These are phyloP conservation scores for Calyptommatus sinebrachiatus DNA, from an alignment of 2,113 vertebrate species.

Conservation along the genomic window DNA sequence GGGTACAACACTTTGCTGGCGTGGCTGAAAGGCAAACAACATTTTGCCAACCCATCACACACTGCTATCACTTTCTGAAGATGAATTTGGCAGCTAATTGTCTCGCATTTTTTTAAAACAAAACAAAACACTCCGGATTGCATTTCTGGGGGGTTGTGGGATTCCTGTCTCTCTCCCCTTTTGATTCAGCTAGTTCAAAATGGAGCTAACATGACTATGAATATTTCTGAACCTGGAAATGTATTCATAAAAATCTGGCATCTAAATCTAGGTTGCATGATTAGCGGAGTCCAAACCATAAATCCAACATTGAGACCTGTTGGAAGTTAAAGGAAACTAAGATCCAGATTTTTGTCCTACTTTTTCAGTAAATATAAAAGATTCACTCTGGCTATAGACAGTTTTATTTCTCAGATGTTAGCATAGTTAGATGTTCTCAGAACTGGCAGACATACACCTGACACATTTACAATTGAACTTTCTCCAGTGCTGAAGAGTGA, in stretches of 20 bases:
- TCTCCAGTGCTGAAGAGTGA: too few relatives aligned
- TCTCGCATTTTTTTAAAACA: conserved; percentile 44
- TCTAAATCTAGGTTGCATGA: background rate
- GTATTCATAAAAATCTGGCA: conserved; percentile 3
- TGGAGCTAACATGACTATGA: background rate
- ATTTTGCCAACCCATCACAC: conserved; percentile 51
- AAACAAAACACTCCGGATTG: conserved; percentile 4
- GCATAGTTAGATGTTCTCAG: rapidly evolving
- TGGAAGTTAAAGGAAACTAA: background rate
- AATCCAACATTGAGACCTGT: background rate
- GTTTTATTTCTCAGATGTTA: background rate
- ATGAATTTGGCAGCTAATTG: conserved; percentile 46
- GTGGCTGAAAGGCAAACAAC: conserved; percentile 62
- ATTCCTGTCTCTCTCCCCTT: background rate
- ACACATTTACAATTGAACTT: too few relatives aligned
- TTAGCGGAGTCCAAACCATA: background rate
- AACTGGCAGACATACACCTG: background rate
- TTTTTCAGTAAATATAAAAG: background rate
- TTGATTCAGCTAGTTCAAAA: background rate
- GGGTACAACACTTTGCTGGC: conserved; percentile 61
- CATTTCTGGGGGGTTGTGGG: background rate
- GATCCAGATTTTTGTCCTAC: background rate
- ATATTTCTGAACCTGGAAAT: conserved; percentile 38
- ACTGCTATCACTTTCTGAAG: conserved; percentile 39
- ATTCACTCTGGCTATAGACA: background rate